phyloP scores from a whole-genome alignment of 2,113 vertebrate genomes.

The Martes martes region DNA sequence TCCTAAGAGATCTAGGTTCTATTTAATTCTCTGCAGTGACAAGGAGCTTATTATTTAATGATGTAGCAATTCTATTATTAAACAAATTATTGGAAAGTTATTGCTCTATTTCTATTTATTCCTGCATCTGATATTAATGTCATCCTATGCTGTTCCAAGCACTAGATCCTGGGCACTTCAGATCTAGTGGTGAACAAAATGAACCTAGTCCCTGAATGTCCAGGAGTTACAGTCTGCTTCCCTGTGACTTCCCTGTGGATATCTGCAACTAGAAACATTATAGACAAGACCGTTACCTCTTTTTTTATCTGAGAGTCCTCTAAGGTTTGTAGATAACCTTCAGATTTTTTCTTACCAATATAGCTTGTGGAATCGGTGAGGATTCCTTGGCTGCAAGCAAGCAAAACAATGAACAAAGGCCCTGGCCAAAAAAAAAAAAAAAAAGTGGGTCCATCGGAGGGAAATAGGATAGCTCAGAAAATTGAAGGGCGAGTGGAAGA shows the following conservation, averaged over 20 bases:
- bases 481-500: neutral
- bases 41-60: neutral
- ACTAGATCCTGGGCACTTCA: neutral
- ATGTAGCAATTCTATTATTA: neutral
- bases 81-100: neutral
- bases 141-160: neutral
- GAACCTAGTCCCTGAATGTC: neutral
- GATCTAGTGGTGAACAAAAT: neutral
- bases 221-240: neutral
- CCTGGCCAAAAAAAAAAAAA: neutral
- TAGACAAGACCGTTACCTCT: neutral
- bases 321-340: neutral
- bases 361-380: neutral
- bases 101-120: neutral
- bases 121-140: neutral
- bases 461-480: neutral
- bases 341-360: neutral
- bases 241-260: neutral
- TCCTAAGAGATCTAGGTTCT: neutral
- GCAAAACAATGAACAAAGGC: neutral
- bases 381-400: neutral
- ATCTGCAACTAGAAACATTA: neutral
- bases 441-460: neutral
- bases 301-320: neutral
- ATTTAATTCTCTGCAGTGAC: neutral